Conservation (phyloP, 2,888 invertebrate genomes). For the Galeruca laticollis region DNA sequence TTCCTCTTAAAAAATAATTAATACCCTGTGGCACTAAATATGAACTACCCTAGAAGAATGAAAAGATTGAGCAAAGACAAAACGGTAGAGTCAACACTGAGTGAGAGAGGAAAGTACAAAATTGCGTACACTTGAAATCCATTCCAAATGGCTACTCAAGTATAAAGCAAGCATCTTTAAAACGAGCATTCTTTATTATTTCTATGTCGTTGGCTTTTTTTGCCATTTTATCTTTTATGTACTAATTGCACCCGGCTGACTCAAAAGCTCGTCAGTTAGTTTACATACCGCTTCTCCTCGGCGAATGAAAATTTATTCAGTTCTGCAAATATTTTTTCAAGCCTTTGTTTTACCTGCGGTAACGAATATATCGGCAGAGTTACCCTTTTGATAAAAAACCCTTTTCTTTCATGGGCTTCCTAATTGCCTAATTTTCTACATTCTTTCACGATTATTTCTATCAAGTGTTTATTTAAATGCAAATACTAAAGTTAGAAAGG, state of each 20-base stretch:
- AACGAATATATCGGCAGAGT: conserved; percentile 35
- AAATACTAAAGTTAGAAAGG: conserved; percentile 10
- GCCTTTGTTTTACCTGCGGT: conserved; percentile 40
- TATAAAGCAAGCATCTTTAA: conserved; percentile 63
- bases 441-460: conserved; percentile 9
- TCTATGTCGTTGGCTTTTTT: conserved; percentile 62
- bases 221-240: conserved; percentile 62
- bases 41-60: conserved; percentile 25
- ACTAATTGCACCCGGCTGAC: conserved; percentile 59
- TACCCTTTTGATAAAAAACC: conserved; percentile 30
- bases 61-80: conserved; percentile 41
- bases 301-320: conserved; percentile 41
- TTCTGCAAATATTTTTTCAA: conserved; percentile 43
- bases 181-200: conserved; percentile 63
- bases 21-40: conserved; percentile 15
- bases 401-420: conserved; percentile 11
- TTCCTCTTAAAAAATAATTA: conserved; percentile 25
- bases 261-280: conserved; percentile 61
- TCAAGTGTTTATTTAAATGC: conserved; percentile 13
- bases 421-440: conserved; percentile 26
- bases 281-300: conserved; percentile 58
- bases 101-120: conserved; percentile 48
- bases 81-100: conserved; percentile 37
- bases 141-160: conserved; percentile 55
- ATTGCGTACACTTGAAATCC: conserved; percentile 56